phyloP scores from a whole-genome alignment of 1,140 invertebrate genomes.

The Leptopilina clavipes region DNA sequence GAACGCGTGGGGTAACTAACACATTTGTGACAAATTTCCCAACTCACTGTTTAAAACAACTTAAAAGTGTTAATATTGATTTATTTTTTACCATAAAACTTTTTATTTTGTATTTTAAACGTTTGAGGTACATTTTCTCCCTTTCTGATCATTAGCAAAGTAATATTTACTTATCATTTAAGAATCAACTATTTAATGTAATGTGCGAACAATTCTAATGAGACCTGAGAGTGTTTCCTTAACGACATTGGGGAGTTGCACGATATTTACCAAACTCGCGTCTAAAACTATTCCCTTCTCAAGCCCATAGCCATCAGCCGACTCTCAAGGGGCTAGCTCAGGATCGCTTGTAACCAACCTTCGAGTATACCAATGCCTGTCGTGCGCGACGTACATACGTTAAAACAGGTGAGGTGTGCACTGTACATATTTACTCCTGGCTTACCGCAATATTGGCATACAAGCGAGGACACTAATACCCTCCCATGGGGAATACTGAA shows the following conservation, averaged over 20 bases:
- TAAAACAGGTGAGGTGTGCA: constrained; percentile 54
- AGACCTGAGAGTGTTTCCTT: constrained; percentile 8
- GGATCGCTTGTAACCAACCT: constrained; percentile 34
- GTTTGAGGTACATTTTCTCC: no score
- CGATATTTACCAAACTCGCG: constrained; percentile 50
- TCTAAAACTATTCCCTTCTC: constrained; percentile 1
- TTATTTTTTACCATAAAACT: no score
- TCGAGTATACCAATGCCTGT: constrained; percentile 5
- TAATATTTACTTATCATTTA: background rate
- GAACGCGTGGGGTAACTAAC: no score
- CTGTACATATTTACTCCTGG: constrained; percentile 55
- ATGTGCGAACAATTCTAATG: constrained; percentile 34
- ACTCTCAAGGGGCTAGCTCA: constrained; percentile 43
- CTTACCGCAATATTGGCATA: constrained; percentile 55
- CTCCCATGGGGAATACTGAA: constrained; percentile 36
- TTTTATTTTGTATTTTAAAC: no score
- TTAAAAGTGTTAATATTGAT: no score
- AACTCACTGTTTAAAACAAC: no score
- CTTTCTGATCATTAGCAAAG: background rate
- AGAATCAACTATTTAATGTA: background rate
- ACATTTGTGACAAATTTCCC: no score
- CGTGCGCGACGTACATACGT: constrained; percentile 8
- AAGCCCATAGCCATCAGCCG: background rate
- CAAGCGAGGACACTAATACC: constrained; percentile 40
- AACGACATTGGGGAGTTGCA: constrained; percentile 37